phyloP scores from a whole-genome alignment of 2,797 vertebrate species.

The Anabacerthia variegaticeps region DNA sequence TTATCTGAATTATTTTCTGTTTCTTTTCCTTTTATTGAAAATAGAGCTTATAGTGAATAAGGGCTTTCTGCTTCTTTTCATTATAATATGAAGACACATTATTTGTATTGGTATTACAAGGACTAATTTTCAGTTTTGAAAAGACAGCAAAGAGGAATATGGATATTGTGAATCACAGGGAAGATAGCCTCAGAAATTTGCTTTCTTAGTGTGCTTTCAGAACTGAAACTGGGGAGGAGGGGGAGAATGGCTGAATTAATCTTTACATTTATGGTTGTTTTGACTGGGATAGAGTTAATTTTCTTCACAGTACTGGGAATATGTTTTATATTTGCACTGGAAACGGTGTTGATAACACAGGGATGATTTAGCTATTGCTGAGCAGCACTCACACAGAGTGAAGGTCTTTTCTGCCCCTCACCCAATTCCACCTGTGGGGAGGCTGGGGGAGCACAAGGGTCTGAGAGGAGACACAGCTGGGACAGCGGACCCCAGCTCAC shows the following conservation, averaged over 20 bases:
- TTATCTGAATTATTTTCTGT: neutral
- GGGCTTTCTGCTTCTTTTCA: neutral
- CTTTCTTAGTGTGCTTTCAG: neutral
- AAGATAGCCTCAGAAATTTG: neutral
- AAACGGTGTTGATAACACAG: neutral
- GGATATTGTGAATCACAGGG: neutral
- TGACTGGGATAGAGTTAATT: neutral
- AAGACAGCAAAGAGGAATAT: neutral
- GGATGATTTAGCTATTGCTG: neutral
- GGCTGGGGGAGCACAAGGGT: neutral
- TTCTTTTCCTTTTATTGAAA: neutral
- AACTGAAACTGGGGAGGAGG: neutral
- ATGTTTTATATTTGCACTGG: neutral
- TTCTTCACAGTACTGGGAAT: neutral
- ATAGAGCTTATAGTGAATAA: neutral
- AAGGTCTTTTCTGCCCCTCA: neutral
- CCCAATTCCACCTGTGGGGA: neutral
- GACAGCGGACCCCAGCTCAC: neutral
- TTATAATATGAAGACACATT: neutral
- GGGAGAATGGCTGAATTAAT: neutral
- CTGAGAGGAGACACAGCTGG: neutral
- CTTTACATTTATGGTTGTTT: neutral
- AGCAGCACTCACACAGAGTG: neutral
- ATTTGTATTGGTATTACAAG: neutral
- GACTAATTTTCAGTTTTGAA: constrained; percentile 43